Base-by-base conservation (phyloP, 2,113 vertebrate genomes). In the Takifugu flavidus region DNA sequence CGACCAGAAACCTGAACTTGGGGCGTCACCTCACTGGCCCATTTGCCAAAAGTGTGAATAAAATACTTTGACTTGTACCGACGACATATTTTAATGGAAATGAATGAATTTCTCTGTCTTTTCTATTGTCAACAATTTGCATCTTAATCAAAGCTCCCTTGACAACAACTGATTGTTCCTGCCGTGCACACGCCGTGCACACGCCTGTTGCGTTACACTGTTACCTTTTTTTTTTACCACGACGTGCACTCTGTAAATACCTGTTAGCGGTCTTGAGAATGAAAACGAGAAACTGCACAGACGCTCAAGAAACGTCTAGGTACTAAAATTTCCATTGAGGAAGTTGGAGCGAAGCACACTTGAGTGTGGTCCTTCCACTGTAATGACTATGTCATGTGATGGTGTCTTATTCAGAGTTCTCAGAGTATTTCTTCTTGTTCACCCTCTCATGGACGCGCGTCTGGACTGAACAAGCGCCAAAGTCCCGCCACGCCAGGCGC, bases 311-410 rank as follows among this genome's bases (percentile, higher is more conserved):
- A 67, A 55, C 82, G 86, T 69, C 85, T 66, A 75, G 64, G 73
- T 86, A 87, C 80, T 62, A 79, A 86, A 83, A 84, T 89, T 92
- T 86, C 88, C 79, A 65, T 78, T 79, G 79, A 85, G 83, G 91
- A 89, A 91, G 82, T 87, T 75, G 64, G 75, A 80, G 78, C 6
- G 82, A 75, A 72, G 45, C 79, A 70, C 81, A 56, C 53, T 70
- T 0, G 20, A 57, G 61, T 60, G 55, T 58, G 74, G 69, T 75
- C 59, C 77, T 65, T 86, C 83, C 82, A 84, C 68, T 75, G 90
- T 92, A 92, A 91, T 92, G 91, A 89, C 91, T 90, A 86, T 92
- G 91, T 90, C 91, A 92, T 91, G 78, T 55, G 80, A 86, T 72
- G 72, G 28, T 80, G 69, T 81, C 70, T 75, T 80, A 66, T 78